Percentiles rank a stretch among this genome's conserved stretches.
Evolutionary conservation across 2,113 vertebrate species (phyloP).

Genomic region (Pituophis catenifer): DNA sequence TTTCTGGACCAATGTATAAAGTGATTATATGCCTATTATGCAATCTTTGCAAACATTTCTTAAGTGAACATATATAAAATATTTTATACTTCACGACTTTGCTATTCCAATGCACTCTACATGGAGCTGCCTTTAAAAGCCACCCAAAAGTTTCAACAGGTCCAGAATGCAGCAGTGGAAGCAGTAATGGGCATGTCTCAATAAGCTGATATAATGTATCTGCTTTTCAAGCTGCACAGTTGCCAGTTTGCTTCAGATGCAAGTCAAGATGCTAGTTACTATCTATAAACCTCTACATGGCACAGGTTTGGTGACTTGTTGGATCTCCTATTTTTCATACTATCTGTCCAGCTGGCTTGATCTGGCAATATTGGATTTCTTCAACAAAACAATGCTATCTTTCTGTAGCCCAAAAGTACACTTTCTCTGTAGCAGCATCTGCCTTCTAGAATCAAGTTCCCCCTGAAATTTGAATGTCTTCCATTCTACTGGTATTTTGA

Average conservation of each 20-base stretch:
- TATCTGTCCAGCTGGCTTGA: neutral
- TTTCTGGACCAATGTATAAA: neutral
- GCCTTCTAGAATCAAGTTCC: neutral
- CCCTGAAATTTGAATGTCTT: neutral
- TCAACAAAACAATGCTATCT: neutral
- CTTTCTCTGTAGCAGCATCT: neutral
- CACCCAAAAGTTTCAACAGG: neutral
- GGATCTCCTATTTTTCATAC: neutral
- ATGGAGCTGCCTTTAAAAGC: neutral
- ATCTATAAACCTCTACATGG: neutral
- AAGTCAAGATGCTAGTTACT: neutral
- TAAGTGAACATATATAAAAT: neutral
- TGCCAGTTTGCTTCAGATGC: neutral
- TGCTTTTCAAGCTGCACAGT: neutral
- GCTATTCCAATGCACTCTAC: neutral
- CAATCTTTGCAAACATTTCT: neutral
- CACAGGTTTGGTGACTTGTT: neutral
- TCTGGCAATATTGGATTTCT: neutral
- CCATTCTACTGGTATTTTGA: neutral
- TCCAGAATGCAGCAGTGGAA: neutral
- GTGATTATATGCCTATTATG: neutral
- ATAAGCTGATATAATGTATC: neutral
- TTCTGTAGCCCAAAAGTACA: neutral
- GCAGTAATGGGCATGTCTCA: neutral
- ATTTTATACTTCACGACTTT: neutral